phyloP scores from a whole-genome alignment of 2,797 vertebrate species.

The Manis pentadactyla region DNA sequence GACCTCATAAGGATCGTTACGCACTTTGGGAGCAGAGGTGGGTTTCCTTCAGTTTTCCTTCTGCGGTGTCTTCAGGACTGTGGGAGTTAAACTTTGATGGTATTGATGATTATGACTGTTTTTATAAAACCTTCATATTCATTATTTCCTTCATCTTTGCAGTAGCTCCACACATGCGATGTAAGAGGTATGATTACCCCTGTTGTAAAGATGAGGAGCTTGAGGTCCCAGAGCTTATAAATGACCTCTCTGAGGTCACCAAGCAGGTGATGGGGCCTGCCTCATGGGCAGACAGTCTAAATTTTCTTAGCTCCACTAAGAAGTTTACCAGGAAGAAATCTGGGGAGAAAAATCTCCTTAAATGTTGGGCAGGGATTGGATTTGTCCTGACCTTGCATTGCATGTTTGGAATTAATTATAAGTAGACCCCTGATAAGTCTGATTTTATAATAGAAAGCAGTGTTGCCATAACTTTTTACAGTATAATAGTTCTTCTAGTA shows the following conservation, averaged over 20 bases:
- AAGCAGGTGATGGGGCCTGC: neutral
- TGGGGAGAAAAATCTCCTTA: neutral
- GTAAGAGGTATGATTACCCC: neutral
- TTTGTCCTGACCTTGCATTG: neutral
- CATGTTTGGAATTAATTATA: conserved; percentile 70
- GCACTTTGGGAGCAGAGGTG: neutral
- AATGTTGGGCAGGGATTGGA: neutral
- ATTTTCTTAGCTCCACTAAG: neutral
- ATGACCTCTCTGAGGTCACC: neutral
- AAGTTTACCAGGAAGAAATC: neutral
- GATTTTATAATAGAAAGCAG: conserved; percentile 68
- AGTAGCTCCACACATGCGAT: neutral
- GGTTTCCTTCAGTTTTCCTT: neutral
- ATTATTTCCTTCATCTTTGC: neutral
- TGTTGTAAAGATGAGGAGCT: neutral
- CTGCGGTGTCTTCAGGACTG: neutral
- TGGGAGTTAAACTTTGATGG: rapidly evolving
- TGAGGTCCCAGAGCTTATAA: neutral
- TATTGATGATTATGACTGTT: neutral
- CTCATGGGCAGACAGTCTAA: neutral
- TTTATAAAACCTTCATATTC: neutral
- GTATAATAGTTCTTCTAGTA: conserved; percentile 77
- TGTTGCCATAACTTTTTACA: conserved; percentile 80
- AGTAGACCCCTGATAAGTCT: conserved; percentile 9
- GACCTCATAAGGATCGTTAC: neutral